Evolutionary conservation across 2,888 invertebrate genomes (phyloP).

Genomic region (Oasisia sp.): DNA sequence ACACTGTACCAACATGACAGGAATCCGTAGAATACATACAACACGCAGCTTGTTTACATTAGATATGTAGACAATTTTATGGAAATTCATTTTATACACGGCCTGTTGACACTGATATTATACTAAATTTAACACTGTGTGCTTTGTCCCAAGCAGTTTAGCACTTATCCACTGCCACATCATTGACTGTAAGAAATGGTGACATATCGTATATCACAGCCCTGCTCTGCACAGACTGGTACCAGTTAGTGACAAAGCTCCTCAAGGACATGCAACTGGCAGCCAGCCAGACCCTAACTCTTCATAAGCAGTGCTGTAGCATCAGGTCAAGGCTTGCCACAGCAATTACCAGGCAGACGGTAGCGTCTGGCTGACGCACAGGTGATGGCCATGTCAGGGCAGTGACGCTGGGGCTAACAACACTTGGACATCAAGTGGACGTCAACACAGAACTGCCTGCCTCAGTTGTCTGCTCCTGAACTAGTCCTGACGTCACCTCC

Average conservation of each 20-base stretch:
- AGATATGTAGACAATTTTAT: background rate
- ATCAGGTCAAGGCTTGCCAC: background rate
- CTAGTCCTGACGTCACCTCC: no score
- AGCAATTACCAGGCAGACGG: background rate
- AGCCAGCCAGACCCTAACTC: background rate
- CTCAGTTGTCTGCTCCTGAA: no score
- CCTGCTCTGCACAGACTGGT: background rate
- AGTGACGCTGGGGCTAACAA: background rate
- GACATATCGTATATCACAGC: background rate
- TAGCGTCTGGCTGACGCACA: background rate
- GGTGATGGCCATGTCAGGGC: background rate
- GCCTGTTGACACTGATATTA: background rate
- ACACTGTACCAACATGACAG: no score
- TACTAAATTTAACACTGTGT: background rate
- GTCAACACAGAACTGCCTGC: no score
- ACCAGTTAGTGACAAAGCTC: background rate
- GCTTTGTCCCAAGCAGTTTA: background rate
- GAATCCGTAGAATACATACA: background rate
- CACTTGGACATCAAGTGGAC: background rate
- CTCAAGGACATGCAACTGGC: background rate
- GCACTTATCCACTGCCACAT: background rate
- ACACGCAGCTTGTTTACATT: background rate
- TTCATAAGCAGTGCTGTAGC: background rate
- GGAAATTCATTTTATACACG: background rate
- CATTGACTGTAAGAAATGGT: background rate